Evolutionary conservation across 2,113 vertebrate species (phyloP), one percentile per base, ranked within the genome.

Genomic region (Silurus asotus): DNA sequence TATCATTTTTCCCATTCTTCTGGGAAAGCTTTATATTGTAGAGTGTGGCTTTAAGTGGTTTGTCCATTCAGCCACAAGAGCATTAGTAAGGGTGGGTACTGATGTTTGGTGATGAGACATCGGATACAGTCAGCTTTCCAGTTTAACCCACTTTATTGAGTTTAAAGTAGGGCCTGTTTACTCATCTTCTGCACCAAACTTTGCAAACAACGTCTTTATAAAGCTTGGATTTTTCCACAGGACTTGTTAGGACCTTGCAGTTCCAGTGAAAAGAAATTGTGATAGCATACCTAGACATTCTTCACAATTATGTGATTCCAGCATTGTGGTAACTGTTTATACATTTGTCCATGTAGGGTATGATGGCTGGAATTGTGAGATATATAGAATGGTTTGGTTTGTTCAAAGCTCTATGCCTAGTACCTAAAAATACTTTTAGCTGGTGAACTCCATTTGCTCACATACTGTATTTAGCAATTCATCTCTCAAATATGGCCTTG

Each of bases 341-440:
- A 51, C 70, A 51, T 48, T 70, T 70, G 37, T 2, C 15, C 28
- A 17, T 45, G 17, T 3, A 8, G 69, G 19, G 37, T 70, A n/a
- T 48, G 19, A 14, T 23, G 58, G 37, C 15, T 19, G 45, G 11
- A 81, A 28, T 28, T 45, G 61, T 86, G 25, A 15, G 25, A 15
- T 15, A 37, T 69, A 37, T 8, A 28, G 65, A 77, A 56, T 62
- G 5, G 67, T 81, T 19, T n/a, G 61, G 48, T 83, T 15, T 49
- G 23, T 23, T 56, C 15, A 49, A 58, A 45, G 3, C 69, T 45
- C 10, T 8, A 25, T 19, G 56, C 11, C 49, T 56, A 62, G n/a
- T 56, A 72, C 82, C 56, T 86, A 72, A 79, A 49, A 88, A 86
- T 79, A 88, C 56, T 81, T 88, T 4, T 51, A 62, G 11, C 25